Percentiles rank a stretch among this genome's conserved stretches.
These are phyloP conservation scores for Lipophrys pholis DNA, from an alignment of 2,113 vertebrate species.

Conservation along the genomic window DNA sequence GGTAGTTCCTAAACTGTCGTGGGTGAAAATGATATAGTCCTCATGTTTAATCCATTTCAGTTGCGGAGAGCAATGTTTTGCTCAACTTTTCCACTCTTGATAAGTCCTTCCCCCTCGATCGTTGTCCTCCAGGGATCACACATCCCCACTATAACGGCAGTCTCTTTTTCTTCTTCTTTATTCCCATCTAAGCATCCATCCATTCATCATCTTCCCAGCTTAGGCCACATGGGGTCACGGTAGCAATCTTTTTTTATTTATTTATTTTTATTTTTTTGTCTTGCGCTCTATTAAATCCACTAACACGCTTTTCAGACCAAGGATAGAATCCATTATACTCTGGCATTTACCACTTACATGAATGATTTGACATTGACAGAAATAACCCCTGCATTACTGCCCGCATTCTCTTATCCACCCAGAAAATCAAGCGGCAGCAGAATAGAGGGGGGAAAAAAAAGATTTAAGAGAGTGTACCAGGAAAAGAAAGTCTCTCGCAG, in stretches of 20 bases:
- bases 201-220: too few species aligned
- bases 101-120: too few species aligned
- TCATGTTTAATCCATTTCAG: too few species aligned
- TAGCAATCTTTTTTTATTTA: too few species aligned
- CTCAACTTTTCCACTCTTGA: neutral
- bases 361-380: neutral
- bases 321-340: neutral
- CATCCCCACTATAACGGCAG: neutral
- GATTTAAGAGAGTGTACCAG: neutral
- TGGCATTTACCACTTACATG: neutral
- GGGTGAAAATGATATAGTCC: too few species aligned
- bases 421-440: neutral
- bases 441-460: neutral
- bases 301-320: neutral
- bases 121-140: neutral
- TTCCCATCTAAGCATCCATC: neutral
- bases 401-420: neutral
- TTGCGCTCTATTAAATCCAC: neutral
- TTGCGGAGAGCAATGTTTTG: neutral
- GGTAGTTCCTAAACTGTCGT: too few species aligned
- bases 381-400: slow-evolving; percentile 7
- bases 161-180: neutral
- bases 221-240: too few species aligned
- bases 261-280: too few species aligned
- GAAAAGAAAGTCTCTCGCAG: slow-evolving; percentile 20